Percentiles rank a stretch among this genome's conserved stretches.
These are phyloP conservation scores for Imbricaverruca yamaguchii DNA, from an alignment of 2,888 invertebrate genomes.

Conservation along the genomic window DNA sequence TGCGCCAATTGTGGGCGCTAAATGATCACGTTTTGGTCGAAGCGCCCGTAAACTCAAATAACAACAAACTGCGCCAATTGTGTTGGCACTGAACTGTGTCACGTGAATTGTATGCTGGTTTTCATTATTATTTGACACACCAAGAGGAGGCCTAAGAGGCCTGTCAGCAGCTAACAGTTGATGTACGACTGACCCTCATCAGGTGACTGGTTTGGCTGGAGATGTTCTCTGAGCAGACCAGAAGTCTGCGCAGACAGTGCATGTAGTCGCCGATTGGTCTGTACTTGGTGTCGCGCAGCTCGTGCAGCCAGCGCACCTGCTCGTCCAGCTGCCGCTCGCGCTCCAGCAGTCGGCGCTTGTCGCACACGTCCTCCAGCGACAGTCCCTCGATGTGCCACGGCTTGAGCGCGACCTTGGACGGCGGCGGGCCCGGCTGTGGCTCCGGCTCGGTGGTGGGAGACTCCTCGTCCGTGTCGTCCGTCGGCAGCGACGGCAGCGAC, in stretches of 20 bases:
- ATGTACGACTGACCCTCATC: background rate
- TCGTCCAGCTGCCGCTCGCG: background rate
- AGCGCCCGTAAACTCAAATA: no score
- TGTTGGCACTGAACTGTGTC: no score
- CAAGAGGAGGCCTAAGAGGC: no score
- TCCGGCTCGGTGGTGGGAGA: background rate
- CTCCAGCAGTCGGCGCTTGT: background rate
- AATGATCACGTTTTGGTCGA: no score
- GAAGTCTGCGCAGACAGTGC: background rate
- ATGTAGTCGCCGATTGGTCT: background rate
- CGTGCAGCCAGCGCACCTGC: background rate
- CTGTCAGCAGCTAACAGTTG: no score
- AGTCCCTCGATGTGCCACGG: slow-evolving; percentile 8
- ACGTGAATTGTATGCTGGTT: no score
- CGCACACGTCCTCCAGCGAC: background rate
- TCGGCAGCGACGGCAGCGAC: background rate
- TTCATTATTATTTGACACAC: no score
- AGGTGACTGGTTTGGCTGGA: background rate
- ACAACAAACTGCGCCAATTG: no score
- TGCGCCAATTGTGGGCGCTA: no score
- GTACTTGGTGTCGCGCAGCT: background rate
- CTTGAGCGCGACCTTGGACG: background rate
- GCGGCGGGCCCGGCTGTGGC: background rate
- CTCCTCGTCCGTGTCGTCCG: background rate
- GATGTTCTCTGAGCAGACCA: background rate